Evolutionary conservation across 2,797 vertebrate species (phyloP).

Genomic region (Serranus cabrilla): DNA sequence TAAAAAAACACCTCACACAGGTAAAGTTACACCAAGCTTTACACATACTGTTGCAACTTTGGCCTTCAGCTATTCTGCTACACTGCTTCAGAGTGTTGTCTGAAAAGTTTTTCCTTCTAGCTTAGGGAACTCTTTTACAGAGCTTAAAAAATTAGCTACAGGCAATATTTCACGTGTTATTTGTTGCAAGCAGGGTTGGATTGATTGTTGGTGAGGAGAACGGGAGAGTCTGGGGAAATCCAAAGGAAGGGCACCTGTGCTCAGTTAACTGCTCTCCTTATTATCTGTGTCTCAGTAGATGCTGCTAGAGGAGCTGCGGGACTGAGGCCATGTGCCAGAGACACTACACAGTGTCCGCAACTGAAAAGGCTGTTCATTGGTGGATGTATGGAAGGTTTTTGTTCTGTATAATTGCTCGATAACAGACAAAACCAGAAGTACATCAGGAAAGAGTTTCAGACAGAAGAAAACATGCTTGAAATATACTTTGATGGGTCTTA

Average conservation of each 20-base stretch:
- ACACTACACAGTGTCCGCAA: conserved; percentile 2
- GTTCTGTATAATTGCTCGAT: not conserved
- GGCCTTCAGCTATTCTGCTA: conserved; percentile 16
- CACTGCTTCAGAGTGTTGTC: conserved; percentile 5
- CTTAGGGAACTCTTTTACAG: conserved; percentile 3
- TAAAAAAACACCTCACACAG: conserved; percentile 1
- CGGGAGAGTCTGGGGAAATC: conserved; percentile 1
- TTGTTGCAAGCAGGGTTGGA: conserved; percentile 2
- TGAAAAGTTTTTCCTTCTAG: conserved; percentile 8
- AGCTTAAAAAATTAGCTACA: conserved; percentile 19
- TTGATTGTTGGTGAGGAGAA: conserved; percentile 7
- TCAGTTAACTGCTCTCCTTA: conserved; percentile 27
- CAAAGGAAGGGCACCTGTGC: not conserved
- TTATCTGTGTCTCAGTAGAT: conserved; percentile 26
- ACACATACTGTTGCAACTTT: conserved; percentile 27
- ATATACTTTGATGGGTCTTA: not conserved
- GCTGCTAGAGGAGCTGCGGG: conserved; percentile 29
- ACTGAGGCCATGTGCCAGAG: conserved; percentile 17
- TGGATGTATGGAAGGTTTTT: conserved; percentile 15
- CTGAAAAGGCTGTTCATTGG: conserved; percentile 15
- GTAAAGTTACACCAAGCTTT: not conserved
- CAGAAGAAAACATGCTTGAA: not conserved
- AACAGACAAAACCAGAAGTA: not conserved
- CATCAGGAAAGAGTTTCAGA: not conserved
- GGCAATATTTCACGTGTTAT: conserved; percentile 23